phyloP scores from a whole-genome alignment of 2,888 invertebrate genomes.

The Sinotaia quadrata region DNA sequence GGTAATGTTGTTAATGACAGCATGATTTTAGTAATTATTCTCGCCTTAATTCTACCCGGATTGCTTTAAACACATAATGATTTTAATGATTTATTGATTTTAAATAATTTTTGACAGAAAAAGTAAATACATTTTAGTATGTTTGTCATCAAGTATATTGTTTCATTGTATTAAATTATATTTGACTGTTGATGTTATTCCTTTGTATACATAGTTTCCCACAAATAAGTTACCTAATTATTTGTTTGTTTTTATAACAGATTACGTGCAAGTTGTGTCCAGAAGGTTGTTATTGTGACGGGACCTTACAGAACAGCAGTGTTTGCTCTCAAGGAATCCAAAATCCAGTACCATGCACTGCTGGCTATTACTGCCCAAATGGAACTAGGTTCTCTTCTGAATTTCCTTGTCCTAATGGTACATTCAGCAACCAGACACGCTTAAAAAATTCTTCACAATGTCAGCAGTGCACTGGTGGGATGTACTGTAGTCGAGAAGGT shows the following conservation, averaged over 20 bases:
- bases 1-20: conserved; percentile 41
- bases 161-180: no score
- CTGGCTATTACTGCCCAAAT: conserved; percentile 64
- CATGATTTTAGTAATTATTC: no score
- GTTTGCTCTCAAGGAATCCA: conserved; percentile 67
- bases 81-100: neutral
- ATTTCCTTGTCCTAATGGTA: conserved; percentile 65
- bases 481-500: conserved; percentile 53
- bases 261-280: conserved; percentile 62
- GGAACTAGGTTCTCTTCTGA: conserved; percentile 60
- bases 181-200: no score
- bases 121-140: no score
- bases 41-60: conserved; percentile 65
- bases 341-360: conserved; percentile 62
- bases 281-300: conserved; percentile 67
- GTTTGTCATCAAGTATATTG: no score
- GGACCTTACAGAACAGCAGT: conserved; percentile 63
- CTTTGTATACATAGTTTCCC: no score
- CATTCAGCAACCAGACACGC: conserved; percentile 48
- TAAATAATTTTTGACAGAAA: no score
- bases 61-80: conserved; percentile 56
- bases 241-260: conserved; percentile 45
- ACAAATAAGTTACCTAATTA: no score
- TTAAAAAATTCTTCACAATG: conserved; percentile 57
- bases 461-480: conserved; percentile 59